Evolutionary conservation across 2,113 vertebrate genomes (phyloP), one percentile per base, ranked within the genome.

Genomic region (Catagonus wagneri): DNA sequence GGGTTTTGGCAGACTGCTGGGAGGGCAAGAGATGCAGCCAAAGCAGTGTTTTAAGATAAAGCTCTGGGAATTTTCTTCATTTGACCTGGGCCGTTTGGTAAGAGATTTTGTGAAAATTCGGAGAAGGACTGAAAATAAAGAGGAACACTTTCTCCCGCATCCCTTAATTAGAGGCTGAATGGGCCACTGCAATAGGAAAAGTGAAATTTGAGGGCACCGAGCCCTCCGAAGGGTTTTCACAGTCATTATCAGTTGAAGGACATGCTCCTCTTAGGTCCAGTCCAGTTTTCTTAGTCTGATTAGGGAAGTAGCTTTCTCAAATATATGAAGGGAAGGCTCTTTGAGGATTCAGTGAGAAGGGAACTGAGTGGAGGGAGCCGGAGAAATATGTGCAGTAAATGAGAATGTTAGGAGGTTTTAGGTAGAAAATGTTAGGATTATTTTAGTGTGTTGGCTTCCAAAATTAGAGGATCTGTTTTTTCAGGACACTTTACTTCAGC

Each of bases 401-500:
- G 86, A 50, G 79, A 32, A 54, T 54, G 44, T 78, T 27, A 17
- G 69, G 25, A 69, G 52, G 19, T 52, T 16, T 50, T 94, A 34
- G 69, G 65, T 50, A 32, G 63, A 61, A 61, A 83, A 16, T 61
- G 36, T 20, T 34, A 52, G 50, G 20, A 34, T 79, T 50, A 66
- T 71, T 88, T 76, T 65, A 7, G 44, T 69, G 16, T 22, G 0
- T 1, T 52, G 0, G 1, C 63, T 83, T 92, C 17, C 4, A 32
- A 81, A 89, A 54, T 96, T 39, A 66, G 50, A 78, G 29, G 3
- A 3, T 34, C 3, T 96, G 50, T 93, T 68, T 16, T 87, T 89
- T 72, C 91, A 99, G 99, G 99, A 8, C 99, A 99, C 96, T 99
- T 99, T 98, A 99, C 99, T 20, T 99, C 99, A 0, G 99, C 99